A percentile compares a stretch with the other conserved stretches of the same genome.
phyloP scores from a whole-genome alignment of 2,888 invertebrate genomes.

The Pyralis farinalis region DNA sequence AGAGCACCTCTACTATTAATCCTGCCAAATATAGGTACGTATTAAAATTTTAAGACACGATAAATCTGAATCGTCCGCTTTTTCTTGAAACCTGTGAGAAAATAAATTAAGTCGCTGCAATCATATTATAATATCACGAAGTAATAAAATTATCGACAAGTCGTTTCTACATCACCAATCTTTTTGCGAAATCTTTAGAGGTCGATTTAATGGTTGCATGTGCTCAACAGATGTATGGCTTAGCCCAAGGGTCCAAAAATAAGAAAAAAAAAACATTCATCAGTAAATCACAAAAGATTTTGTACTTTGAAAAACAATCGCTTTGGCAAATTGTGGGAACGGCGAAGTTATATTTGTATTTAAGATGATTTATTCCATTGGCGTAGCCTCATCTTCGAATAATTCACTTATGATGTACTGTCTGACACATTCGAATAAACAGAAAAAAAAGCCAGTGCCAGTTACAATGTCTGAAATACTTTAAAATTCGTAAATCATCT shows the following conservation, averaged over 20 bases:
- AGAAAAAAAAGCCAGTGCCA: neutral
- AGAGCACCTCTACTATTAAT: too few relatives aligned
- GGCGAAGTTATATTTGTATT: neutral
- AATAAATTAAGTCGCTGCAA: too few relatives aligned
- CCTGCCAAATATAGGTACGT: too few relatives aligned
- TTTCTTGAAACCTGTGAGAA: too few relatives aligned
- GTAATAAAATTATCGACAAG: constrained; percentile 22
- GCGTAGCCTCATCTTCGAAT: neutral
- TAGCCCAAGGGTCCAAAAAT: constrained; percentile 40
- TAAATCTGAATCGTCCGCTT: too few relatives aligned
- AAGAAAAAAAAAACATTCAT: constrained; percentile 42
- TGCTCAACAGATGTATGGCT: constrained; percentile 64
- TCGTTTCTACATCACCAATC: constrained; percentile 33
- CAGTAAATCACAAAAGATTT: constrained; percentile 38
- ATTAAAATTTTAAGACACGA: too few relatives aligned
- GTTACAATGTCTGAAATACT: neutral
- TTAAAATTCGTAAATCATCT: too few relatives aligned
- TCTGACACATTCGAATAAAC: neutral
- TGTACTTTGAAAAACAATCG: constrained; percentile 56
- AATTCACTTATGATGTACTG: neutral
- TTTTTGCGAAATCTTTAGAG: constrained; percentile 60
- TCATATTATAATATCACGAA: too few relatives aligned
- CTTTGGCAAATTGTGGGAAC: constrained; percentile 8
- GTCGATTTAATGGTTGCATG: constrained; percentile 60
- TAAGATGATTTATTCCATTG: neutral